Evolutionary conservation across 1,140 invertebrate genomes (phyloP).

Genomic region (Rhizoglyphus robini): DNA sequence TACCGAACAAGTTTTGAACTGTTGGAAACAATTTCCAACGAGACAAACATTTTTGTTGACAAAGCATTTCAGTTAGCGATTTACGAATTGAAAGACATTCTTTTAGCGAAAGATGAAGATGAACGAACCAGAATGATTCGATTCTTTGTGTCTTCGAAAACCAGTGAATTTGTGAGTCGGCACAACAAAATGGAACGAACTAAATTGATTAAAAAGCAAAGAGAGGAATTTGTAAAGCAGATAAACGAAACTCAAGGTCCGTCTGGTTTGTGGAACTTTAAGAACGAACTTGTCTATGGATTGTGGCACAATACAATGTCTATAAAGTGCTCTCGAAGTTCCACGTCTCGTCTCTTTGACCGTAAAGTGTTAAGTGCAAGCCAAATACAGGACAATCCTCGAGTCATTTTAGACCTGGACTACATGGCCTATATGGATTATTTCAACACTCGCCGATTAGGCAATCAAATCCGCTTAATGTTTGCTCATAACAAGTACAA

Average conservation of each 20-base stretch:
- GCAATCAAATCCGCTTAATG: background rate
- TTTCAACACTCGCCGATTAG: background rate
- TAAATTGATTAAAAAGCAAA: no score
- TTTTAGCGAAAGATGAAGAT: background rate
- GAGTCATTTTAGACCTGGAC: background rate
- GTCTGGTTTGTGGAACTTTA: background rate
- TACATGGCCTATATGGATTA: background rate
- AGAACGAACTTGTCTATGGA: slow-evolving; percentile 13
- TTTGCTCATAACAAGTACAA: background rate
- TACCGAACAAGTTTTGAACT: background rate
- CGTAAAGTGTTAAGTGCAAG: background rate
- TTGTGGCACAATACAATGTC: slow-evolving; percentile 16
- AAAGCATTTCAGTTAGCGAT: background rate
- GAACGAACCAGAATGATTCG: background rate
- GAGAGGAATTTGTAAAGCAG: no score
- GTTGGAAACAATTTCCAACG: background rate
- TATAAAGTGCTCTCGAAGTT: background rate
- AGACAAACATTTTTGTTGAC: background rate
- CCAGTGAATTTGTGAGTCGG: no score
- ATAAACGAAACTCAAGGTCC: background rate
- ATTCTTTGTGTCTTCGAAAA: no score
- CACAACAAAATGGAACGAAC: no score
- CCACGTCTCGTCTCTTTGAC: background rate
- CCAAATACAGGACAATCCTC: background rate
- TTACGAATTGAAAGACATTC: background rate